Conservation (phyloP, 2,888 invertebrate genomes). For the Rhorus exstirpatorius region DNA sequence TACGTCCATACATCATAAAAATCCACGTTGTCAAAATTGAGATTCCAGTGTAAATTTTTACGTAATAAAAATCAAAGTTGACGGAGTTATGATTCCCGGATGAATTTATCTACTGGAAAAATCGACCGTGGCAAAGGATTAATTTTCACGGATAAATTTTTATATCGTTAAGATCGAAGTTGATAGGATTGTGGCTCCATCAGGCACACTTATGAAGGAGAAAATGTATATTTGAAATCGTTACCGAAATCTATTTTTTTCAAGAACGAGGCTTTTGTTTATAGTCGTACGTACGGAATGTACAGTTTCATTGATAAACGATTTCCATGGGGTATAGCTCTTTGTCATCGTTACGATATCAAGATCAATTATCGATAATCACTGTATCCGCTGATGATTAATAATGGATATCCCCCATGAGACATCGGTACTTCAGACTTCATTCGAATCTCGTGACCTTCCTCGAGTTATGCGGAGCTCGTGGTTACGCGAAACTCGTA, state of each 20-base stretch:
- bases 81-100: neutral
- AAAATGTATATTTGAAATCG: no score
- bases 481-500: slow-evolving; percentile 26
- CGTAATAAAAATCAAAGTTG: neutral
- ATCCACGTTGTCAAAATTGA: neutral
- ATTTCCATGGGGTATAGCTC: slow-evolving; percentile 44
- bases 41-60: neutral
- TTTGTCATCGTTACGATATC: slow-evolving; percentile 31
- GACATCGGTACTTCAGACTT: slow-evolving; percentile 35
- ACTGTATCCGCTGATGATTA: slow-evolving; percentile 37
- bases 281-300: neutral
- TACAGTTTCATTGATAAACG: neutral
- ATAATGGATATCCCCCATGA: slow-evolving; percentile 62
- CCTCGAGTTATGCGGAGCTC: slow-evolving; percentile 13
- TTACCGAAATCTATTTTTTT: no score
- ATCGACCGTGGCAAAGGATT: no score
- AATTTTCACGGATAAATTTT: neutral
- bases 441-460: slow-evolving; percentile 46
- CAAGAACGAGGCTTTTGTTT: no score
- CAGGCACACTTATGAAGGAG: no score
- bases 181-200: neutral
- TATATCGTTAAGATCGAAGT: neutral
- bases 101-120: no score
- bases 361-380: slow-evolving; percentile 48
- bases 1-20: neutral